A percentile compares a stretch with the other conserved stretches of the same genome.
phyloP scores from a whole-genome alignment of 2,888 invertebrate species.

The Parnassius mnemosyne region DNA sequence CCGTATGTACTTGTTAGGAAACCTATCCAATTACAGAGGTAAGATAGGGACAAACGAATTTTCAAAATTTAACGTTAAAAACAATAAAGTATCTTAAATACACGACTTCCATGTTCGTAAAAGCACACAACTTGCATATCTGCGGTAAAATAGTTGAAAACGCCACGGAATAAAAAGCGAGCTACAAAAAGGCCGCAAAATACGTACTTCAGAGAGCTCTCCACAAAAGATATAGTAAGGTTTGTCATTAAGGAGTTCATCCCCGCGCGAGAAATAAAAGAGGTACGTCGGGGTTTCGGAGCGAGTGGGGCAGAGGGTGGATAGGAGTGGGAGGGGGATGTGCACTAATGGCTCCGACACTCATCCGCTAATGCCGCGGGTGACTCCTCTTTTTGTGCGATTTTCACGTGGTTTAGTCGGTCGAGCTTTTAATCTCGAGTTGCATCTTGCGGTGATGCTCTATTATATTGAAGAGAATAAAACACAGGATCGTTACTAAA shows the following conservation, averaged over 20 bases:
- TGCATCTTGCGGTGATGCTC: constrained; percentile 70
- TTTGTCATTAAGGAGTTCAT: constrained; percentile 81
- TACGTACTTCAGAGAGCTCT: constrained; percentile 79
- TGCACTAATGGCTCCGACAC: constrained; percentile 79
- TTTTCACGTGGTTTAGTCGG: constrained; percentile 79
- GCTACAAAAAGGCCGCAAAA: constrained; percentile 79
- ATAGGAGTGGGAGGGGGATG: constrained; percentile 44
- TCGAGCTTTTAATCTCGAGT: constrained; percentile 76
- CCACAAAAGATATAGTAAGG: constrained; percentile 81
- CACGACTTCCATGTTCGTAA: constrained; percentile 24
- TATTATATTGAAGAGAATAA: constrained; percentile 49
- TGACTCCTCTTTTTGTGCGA: constrained; percentile 79
- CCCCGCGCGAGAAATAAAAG: constrained; percentile 81
- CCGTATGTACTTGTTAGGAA: too few species aligned
- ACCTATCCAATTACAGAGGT: too few species aligned
- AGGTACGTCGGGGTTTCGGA: constrained; percentile 68
- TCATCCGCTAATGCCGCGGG: constrained; percentile 81
- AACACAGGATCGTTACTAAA: neutral
- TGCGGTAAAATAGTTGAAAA: constrained; percentile 45
- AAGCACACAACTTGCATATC: constrained; percentile 22
- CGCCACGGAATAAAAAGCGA: constrained; percentile 69
- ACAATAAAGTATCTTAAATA: constrained; percentile 10
- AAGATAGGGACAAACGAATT: too few species aligned
- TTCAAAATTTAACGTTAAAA: neutral
- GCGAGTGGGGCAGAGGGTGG: constrained; percentile 42